Evolutionary conservation across 2,113 vertebrate genomes (phyloP), one percentile per base, ranked within the genome.

Genomic region (Dipodomys spectabilis): DNA sequence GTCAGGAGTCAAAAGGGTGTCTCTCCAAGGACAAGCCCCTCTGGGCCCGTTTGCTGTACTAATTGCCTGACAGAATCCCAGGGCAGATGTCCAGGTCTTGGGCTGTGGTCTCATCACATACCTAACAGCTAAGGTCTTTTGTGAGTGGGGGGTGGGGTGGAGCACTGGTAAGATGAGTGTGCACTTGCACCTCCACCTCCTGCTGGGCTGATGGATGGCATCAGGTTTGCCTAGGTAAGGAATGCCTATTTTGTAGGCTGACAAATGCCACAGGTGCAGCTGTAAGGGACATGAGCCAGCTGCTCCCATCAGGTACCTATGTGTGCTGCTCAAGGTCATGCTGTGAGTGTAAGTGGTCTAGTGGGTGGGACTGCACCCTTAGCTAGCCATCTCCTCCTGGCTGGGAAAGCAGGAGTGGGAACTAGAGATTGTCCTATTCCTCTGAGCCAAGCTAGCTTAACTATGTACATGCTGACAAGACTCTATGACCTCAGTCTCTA

Each of bases 181-280:
- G 19, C 79, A 44, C 10, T 27, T 25, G 35, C 0, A 6, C 84
- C 62, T 62, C 32, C 8, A 60, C 77, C 81, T 86, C 96, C 96
- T 81, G 65, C 95, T 85, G 93, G 57, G 96, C 90, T 97, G 94
- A 96, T 92, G 88, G 88, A 95, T 82, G 90, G 93, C 71, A 68
- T 86, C 71, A 84, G 75, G 85, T 85, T 73, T 19, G 69, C 87
- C 67, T 0, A 75, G 90, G 95, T n/a, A 30, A 82, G 88, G 79
- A 71, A 85, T 10, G 45, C 75, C 82, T 85, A 67, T 64, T 85
- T 88, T 93, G 53, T 60, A 78, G 75, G 93, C 86, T 95, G 95
- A 95, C 94, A 95, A 83, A 96, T 95, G 92, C 94, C 85, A 96
- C 93, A 92, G 96, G 94, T 95, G 82, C 93, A 96, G 93, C 96